phyloP scores from a whole-genome alignment of 1,140 invertebrate genomes.

The Zaprionus kolodkinae region DNA sequence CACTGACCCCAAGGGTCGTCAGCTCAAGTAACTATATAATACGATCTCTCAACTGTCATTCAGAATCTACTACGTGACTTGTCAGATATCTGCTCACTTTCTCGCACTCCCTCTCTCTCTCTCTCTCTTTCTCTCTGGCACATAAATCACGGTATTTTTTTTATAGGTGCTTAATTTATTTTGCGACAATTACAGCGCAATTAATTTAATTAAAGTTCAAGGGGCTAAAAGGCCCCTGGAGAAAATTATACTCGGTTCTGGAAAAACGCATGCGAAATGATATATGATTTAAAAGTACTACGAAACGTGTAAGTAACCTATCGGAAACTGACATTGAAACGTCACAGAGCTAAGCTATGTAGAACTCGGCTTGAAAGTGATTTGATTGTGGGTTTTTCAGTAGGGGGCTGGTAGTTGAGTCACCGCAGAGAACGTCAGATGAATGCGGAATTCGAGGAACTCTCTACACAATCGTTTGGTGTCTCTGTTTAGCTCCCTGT shows the following conservation, averaged over 20 bases:
- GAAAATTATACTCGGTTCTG: background rate
- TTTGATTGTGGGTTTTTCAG: slow-evolving; percentile 8
- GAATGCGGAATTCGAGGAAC: slow-evolving; percentile 5
- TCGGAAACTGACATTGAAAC: slow-evolving; percentile 41
- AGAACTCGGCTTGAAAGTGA: slow-evolving; percentile 43
- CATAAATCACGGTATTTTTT: slow-evolving; percentile 6
- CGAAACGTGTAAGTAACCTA: background rate
- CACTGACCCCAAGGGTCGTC: slow-evolving; percentile 23
- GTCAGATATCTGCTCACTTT: background rate
- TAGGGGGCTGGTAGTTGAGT: slow-evolving; percentile 34
- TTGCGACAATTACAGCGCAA: slow-evolving; percentile 23
- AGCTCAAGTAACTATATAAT: background rate
- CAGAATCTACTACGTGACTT: slow-evolving; percentile 43
- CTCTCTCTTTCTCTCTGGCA: background rate
- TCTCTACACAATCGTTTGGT: background rate
- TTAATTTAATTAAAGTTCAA: background rate
- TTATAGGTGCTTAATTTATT: slow-evolving; percentile 42
- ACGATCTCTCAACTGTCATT: slow-evolving; percentile 10
- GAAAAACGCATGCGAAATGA: background rate
- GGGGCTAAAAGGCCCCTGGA: background rate
- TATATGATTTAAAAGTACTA: background rate
- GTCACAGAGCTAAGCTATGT: slow-evolving; percentile 44
- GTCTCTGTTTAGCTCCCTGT: background rate
- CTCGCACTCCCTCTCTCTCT: background rate
- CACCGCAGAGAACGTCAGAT: slow-evolving; percentile 30